phyloP scores from a whole-genome alignment of 1,140 invertebrate species.

The Yoshiicerus persimilis region DNA sequence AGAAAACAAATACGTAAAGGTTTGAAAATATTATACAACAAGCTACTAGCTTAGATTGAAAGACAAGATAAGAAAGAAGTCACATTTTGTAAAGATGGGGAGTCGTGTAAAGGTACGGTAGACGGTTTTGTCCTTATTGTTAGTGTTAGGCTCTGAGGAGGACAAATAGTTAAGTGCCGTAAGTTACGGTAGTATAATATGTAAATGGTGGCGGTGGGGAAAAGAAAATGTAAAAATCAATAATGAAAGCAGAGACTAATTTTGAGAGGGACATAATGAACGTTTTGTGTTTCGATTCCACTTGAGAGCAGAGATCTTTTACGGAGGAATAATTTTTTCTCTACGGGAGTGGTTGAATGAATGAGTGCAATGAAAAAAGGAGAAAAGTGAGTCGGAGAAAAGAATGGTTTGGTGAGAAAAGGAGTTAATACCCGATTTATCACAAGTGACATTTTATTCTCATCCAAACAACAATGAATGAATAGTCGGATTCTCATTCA shows the following conservation, averaged over 20 bases:
- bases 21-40: neutral
- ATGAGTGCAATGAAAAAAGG: neutral
- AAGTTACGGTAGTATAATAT: neutral
- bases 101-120: neutral
- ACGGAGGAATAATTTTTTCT: conserved; percentile 11
- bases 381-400: conserved; percentile 1
- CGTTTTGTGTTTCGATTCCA: conserved; percentile 28
- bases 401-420: conserved; percentile 26
- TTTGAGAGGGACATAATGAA: conserved; percentile 29
- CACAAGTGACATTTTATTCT: conserved; percentile 35
- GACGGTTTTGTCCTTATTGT: too few relatives aligned
- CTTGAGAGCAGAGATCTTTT: neutral
- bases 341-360: neutral
- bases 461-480: conserved; percentile 14
- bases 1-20: neutral
- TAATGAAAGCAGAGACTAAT: conserved; percentile 9
- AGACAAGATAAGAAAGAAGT: neutral
- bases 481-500: neutral
- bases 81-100: neutral
- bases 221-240: conserved; percentile 15
- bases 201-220: neutral
- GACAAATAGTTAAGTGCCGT: neutral
- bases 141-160: neutral
- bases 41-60: neutral
- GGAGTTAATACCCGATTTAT: conserved; percentile 31